These are phyloP conservation scores for Ypsolopha scabrella DNA, from an alignment of 2,888 invertebrate species.

Conservation along the genomic window DNA sequence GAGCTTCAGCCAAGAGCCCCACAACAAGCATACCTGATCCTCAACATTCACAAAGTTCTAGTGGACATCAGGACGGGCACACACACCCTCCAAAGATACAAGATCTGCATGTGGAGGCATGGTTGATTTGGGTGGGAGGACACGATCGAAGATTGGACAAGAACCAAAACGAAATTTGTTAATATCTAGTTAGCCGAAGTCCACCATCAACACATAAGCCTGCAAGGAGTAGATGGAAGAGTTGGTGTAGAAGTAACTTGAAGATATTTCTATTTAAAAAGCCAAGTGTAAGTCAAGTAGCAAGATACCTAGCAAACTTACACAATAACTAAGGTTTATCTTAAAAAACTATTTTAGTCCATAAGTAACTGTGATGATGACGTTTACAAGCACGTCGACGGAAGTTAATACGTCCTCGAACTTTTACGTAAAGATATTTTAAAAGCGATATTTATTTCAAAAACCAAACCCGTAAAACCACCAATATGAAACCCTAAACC, in stretches of 20 bases:
- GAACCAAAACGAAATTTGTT: slow-evolving; percentile 7
- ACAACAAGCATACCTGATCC: slow-evolving; percentile 2
- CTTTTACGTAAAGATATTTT: slow-evolving; percentile 9
- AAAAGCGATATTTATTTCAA: slow-evolving; percentile 8
- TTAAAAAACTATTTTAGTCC: slow-evolving; percentile 7
- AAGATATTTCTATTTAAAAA: slow-evolving; percentile 6
- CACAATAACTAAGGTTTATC: slow-evolving; percentile 3
- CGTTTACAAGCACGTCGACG: slow-evolving; percentile 4
- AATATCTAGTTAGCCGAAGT: slow-evolving; percentile 8
- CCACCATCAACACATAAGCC: slow-evolving; percentile 11
- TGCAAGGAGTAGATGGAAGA: slow-evolving; percentile 9
- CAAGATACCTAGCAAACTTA: slow-evolving; percentile 10
- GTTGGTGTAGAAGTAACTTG: slow-evolving; percentile 5
- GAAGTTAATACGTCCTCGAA: slow-evolving; percentile 7
- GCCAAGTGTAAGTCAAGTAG: slow-evolving; percentile 7
- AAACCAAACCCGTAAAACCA: background rate
- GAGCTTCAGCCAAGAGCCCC: slow-evolving; percentile 10
- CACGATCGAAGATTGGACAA: slow-evolving; percentile 12
- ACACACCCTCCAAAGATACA: slow-evolving; percentile 12
- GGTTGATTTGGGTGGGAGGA: slow-evolving; percentile 19
- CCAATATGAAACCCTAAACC: slow-evolving; percentile 9
- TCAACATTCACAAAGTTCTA: slow-evolving; percentile 6
- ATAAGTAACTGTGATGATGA: slow-evolving; percentile 10
- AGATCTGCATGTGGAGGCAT: slow-evolving; percentile 17
- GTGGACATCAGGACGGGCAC: slow-evolving; percentile 8